A percentile compares a stretch with the other conserved stretches of the same genome.
These are phyloP conservation scores for Bungarus multicinctus DNA, from an alignment of 2,113 vertebrate species.

Conservation along the genomic window DNA sequence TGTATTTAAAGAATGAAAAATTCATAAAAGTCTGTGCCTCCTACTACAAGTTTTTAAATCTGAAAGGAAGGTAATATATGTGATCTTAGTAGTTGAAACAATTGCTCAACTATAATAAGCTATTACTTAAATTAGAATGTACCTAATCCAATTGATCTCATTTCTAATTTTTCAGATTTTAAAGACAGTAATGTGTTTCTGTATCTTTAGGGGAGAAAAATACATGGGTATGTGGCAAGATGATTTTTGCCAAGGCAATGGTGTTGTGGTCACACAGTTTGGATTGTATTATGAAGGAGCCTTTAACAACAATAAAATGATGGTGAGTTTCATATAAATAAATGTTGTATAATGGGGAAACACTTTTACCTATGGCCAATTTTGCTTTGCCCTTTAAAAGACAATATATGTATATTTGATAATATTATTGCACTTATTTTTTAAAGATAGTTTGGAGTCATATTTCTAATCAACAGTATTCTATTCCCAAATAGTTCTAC, in stretches of 20 bases:
- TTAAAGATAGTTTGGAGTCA: background rate
- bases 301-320: conserved; percentile 95
- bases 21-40: background rate
- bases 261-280: conserved; percentile 97
- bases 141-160: background rate
- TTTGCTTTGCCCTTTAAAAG: background rate
- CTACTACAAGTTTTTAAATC: background rate
- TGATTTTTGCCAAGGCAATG: conserved; percentile 86
- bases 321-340: conserved; percentile 73
- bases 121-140: background rate
- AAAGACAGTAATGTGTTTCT: conserved; percentile 2
- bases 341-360: background rate
- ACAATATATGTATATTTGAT: background rate
- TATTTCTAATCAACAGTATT: background rate
- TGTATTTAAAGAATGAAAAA: background rate
- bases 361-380: background rate
- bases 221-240: conserved; percentile 99
- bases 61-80: background rate
- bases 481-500: background rate
- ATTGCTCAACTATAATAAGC: background rate
- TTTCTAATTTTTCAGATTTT: background rate
- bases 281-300: conserved; percentile 95
- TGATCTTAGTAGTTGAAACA: background rate
- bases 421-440: background rate
- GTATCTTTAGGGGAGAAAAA: conserved; percentile 87